Percentiles rank a stretch among this genome's conserved stretches.
Conservation (phyloP, 2,113 vertebrate genomes). For the Notechis scutatus region DNA sequence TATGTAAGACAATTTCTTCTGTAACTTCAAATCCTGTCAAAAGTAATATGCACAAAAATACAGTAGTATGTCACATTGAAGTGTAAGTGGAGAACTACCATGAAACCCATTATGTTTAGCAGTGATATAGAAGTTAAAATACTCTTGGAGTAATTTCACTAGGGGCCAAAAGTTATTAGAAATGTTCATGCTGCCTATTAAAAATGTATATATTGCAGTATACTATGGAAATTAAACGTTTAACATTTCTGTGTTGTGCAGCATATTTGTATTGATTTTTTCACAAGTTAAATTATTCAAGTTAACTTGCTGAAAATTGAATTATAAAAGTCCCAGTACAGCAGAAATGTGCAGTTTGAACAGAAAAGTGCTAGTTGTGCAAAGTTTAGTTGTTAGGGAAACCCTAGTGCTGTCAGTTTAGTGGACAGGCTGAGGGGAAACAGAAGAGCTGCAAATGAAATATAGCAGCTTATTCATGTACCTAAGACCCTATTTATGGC, state of each 20-base stretch:
- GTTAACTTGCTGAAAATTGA: conserved; percentile 36
- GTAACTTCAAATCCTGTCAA: conserved; percentile 5
- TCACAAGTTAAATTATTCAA: conserved; percentile 50
- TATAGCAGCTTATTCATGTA: conserved; percentile 27
- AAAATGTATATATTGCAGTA: conserved; percentile 18
- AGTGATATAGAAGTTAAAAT: background rate
- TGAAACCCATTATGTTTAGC: background rate
- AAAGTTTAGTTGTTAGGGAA: conserved; percentile 42
- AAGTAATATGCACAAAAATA: conserved; percentile 8
- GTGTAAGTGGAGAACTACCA: background rate
- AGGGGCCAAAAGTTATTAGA: background rate
- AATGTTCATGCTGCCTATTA: background rate
- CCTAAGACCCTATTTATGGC: background rate
- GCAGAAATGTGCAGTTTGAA: conserved; percentile 41
- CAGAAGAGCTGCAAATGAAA: conserved; percentile 38
- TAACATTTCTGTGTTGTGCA: conserved; percentile 23
- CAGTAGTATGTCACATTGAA: background rate
- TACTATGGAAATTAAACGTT: conserved; percentile 27
- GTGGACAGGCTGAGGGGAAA: background rate
- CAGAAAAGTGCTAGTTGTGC: conserved; percentile 33
- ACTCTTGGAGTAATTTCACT: background rate
- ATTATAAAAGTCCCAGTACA: conserved; percentile 30
- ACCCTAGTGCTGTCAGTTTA: conserved; percentile 14
- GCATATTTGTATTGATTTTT: conserved; percentile 42
- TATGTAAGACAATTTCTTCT: conserved; percentile 15